These are phyloP conservation scores for Zootoca vivipara DNA, from an alignment of 2,113 vertebrate species.

Conservation along the genomic window DNA sequence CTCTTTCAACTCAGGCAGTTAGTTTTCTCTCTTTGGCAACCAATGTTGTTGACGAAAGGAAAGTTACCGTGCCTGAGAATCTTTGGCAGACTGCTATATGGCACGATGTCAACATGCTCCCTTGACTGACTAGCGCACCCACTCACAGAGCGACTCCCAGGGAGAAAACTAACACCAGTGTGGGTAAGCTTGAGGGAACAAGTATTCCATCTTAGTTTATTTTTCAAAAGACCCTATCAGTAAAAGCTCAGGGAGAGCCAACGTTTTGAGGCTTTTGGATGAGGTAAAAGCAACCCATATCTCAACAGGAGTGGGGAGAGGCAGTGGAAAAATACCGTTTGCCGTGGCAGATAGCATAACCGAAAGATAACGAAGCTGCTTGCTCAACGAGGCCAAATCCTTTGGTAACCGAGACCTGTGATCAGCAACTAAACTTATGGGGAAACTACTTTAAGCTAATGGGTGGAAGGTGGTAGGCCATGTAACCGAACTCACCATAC, in stretches of 20 bases:
- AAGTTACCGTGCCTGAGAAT: slow-evolving; percentile 63
- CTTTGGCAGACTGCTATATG: slow-evolving; percentile 50
- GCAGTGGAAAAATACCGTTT: slow-evolving; percentile 47
- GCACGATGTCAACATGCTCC: slow-evolving; percentile 52
- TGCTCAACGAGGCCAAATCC: not conserved
- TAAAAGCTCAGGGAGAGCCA: slow-evolving; percentile 29
- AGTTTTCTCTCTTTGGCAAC: slow-evolving; percentile 10
- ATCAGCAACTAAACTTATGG: not conserved
- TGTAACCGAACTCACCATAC: not conserved
- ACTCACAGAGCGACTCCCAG: slow-evolving; percentile 59
- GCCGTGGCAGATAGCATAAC: not conserved
- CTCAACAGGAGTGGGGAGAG: not conserved
- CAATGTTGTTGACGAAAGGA: slow-evolving; percentile 53
- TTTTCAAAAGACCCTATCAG: slow-evolving; percentile 45
- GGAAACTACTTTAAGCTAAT: not conserved
- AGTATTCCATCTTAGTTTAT: slow-evolving; percentile 11
- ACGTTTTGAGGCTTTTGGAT: slow-evolving; percentile 6
- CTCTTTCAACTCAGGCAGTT: not conserved
- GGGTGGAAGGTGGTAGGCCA: not conserved
- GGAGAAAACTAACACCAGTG: slow-evolving; percentile 66
- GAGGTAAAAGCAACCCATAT: slow-evolving; percentile 30
- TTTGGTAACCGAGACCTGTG: not conserved
- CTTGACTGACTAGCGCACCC: slow-evolving; percentile 44
- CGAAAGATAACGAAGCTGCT: not conserved
- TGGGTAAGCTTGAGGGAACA: slow-evolving; percentile 60